Conservation (phyloP, 1,140 invertebrate genomes). For the Orchesella cincta region DNA sequence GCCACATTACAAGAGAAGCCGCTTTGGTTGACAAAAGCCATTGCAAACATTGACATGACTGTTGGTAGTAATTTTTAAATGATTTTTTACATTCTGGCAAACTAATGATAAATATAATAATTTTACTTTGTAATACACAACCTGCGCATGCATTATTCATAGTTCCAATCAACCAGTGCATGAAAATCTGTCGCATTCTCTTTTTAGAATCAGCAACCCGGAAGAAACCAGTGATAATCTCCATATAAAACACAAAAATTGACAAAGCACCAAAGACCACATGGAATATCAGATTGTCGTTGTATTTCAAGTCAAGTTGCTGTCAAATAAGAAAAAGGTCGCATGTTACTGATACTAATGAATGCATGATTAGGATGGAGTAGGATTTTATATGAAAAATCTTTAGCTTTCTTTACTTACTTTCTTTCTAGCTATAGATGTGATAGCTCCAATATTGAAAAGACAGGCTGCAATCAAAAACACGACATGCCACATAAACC, state of each 20-base stretch:
- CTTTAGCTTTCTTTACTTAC: no score
- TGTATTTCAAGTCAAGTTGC: neutral
- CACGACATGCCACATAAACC: conserved; percentile 40
- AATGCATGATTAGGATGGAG: no score
- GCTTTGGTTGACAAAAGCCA: conserved; percentile 23
- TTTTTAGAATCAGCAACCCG: neutral
- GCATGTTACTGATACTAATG: no score
- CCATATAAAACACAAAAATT: neutral
- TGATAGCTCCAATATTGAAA: conserved; percentile 22
- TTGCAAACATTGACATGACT: no score
- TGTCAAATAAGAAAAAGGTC: neutral
- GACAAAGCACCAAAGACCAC: neutral
- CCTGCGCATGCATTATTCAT: neutral
- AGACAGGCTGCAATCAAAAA: neutral
- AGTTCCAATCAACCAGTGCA: neutral
- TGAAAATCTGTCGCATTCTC: neutral
- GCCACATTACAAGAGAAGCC: conserved; percentile 21
- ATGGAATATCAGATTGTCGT: neutral
- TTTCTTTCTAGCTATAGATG: neutral
- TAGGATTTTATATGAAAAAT: no score
- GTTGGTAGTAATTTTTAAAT: neutral
- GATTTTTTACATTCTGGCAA: neutral
- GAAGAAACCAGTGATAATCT: neutral
- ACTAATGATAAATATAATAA: no score
- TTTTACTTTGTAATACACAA: neutral